These are phyloP conservation scores for Pachypanchax playfairii DNA, from an alignment of 2,113 vertebrate genomes.

Conservation along the genomic window DNA sequence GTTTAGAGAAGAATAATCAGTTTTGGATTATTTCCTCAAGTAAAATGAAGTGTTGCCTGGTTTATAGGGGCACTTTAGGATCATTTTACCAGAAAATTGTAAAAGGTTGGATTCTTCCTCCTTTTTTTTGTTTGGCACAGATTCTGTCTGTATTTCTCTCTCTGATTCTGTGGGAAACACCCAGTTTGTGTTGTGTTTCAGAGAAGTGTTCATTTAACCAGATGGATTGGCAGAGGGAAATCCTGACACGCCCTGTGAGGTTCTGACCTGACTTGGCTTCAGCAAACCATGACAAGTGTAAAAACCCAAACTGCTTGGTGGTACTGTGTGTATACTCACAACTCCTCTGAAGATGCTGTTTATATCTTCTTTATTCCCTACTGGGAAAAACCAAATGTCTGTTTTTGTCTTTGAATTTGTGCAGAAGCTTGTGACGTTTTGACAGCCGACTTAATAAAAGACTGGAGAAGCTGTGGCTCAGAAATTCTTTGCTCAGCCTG, in stretches of 20 bases:
- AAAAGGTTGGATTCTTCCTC: not conserved
- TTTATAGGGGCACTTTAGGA: no score
- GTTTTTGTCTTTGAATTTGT: not conserved
- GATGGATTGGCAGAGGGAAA: slow-evolving; percentile 22
- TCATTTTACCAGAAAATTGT: not conserved
- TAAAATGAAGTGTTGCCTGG: no score
- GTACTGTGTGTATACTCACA: not conserved
- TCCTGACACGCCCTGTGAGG: slow-evolving; percentile 19
- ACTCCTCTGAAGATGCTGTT: not conserved
- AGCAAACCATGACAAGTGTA: slow-evolving; percentile 2
- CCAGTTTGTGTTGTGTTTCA: not conserved
- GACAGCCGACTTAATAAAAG: not conserved
- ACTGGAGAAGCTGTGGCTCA: slow-evolving; percentile 21
- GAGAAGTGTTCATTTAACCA: slow-evolving; percentile 2
- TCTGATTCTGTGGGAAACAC: not conserved
- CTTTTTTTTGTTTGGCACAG: not conserved
- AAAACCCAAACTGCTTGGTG: slow-evolving; percentile 8
- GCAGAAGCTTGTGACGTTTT: not conserved
- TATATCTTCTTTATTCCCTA: not conserved
- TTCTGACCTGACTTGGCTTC: slow-evolving; percentile 24
- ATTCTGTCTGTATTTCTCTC: no score
- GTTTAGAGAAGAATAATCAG: not conserved
- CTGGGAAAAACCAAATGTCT: not conserved
- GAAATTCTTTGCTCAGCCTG: slow-evolving; percentile 41
- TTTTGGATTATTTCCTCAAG: no score